Evolutionary conservation across 1,140 invertebrate species (phyloP).

Genomic region (Drosophila nannoptera): DNA sequence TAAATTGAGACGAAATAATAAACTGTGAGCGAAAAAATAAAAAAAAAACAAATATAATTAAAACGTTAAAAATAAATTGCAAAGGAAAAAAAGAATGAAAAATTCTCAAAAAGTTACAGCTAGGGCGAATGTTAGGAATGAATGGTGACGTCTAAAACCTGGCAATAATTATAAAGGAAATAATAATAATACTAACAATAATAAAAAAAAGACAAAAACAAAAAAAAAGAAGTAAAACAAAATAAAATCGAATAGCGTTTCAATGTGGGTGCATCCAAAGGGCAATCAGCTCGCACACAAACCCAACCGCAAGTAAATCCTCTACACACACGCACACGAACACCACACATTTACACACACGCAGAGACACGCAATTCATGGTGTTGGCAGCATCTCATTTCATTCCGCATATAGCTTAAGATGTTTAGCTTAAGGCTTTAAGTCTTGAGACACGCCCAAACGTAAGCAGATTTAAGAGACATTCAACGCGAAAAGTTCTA

Average conservation of each 20-base stretch:
- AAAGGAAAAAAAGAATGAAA: conserved; percentile 1
- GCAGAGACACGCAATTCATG: conserved; percentile 43
- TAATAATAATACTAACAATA: conserved; percentile 48
- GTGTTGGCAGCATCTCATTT: conserved; percentile 59
- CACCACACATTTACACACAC: conserved; percentile 10
- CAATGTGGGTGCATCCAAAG: conserved; percentile 47
- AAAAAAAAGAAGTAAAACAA: conserved; percentile 29
- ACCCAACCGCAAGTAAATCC: not conserved
- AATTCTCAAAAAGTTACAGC: not conserved
- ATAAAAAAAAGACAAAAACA: conserved; percentile 10
- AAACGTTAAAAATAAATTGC: conserved; percentile 25
- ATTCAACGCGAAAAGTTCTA: not conserved
- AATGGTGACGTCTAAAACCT: conserved; percentile 14
- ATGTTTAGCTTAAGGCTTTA: conserved; percentile 54
- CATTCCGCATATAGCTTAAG: conserved; percentile 56
- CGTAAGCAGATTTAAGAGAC: conserved; percentile 45
- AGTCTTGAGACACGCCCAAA: conserved; percentile 43
- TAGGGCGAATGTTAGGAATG: conserved; percentile 4
- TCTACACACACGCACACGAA: conserved; percentile 11
- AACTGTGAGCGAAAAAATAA: conserved; percentile 21
- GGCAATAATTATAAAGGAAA: conserved; percentile 50
- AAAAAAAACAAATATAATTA: conserved; percentile 15
- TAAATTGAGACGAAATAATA: conserved; percentile 24
- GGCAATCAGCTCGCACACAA: conserved; percentile 18
- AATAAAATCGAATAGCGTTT: conserved; percentile 62